These are phyloP conservation scores for Musca vetustissima DNA, from an alignment of 1,140 invertebrate species.

Conservation along the genomic window DNA sequence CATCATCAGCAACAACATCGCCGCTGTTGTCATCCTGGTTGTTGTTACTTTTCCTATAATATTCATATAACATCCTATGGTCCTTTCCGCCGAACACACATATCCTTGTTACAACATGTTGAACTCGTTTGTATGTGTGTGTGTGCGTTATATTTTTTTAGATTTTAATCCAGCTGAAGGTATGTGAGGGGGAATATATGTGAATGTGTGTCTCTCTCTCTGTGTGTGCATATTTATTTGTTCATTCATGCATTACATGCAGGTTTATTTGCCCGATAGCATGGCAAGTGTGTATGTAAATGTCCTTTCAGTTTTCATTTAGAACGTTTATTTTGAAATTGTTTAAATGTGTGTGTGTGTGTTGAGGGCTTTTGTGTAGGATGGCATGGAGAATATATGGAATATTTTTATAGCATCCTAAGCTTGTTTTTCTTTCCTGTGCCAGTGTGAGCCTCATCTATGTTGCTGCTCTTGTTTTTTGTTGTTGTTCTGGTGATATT, in stretches of 20 bases:
- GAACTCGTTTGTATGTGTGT: no score
- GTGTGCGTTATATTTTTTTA: no score
- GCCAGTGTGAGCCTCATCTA: neutral
- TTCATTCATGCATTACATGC: constrained; percentile 1
- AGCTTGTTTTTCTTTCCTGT: neutral
- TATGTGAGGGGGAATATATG: no score
- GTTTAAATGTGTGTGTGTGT: no score
- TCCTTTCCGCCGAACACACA: no score
- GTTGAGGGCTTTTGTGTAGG: no score
- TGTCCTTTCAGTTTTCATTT: neutral
- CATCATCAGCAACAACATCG: no score
- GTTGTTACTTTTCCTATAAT: neutral
- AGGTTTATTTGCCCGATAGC: neutral
- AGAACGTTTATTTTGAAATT: no score
- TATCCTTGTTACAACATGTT: no score
- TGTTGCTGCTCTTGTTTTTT: neutral
- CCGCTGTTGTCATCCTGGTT: no score
- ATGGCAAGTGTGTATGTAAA: constrained; percentile 9
- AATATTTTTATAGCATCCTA: neutral
- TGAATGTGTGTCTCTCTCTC: neutral
- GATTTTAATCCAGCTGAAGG: no score
- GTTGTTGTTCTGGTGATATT: constrained; percentile 20
- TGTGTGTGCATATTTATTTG: neutral
- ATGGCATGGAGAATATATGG: no score
- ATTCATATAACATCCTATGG: constrained; percentile 6